These are phyloP conservation scores for Oryzias dopingdopingensis DNA, from an alignment of 2,797 vertebrate genomes.

Conservation along the genomic window DNA sequence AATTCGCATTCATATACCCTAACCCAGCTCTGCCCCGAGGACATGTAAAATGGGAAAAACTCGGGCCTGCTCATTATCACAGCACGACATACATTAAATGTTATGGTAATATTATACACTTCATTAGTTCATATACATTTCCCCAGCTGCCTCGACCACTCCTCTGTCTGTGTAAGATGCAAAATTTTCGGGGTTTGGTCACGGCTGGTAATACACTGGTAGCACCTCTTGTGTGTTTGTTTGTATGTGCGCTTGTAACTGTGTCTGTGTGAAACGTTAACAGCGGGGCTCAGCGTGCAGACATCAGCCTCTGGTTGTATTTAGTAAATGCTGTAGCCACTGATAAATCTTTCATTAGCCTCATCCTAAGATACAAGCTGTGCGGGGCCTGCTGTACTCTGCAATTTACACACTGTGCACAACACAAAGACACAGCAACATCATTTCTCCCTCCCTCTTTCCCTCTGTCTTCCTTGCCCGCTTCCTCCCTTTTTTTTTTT, in stretches of 20 bases:
- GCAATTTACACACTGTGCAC: conserved; percentile 79
- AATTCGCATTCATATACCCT: conserved; percentile 68
- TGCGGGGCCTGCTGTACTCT: conserved; percentile 75
- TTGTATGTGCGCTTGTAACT: conserved; percentile 55
- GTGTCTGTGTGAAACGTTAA: conserved; percentile 69
- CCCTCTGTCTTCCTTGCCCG: conserved; percentile 37
- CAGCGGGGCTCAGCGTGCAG: conserved; percentile 76
- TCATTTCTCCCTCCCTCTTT: conserved; percentile 55
- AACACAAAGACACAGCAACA: conserved; percentile 78
- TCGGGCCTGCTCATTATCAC: conserved; percentile 77
- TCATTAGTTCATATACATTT: conserved; percentile 82
- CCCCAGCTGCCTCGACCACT: conserved; percentile 69
- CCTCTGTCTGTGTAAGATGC: conserved; percentile 73
- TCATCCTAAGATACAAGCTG: conserved; percentile 81
- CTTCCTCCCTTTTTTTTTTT: conserved; percentile 35
- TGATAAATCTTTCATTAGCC: conserved; percentile 89
- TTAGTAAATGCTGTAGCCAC: conserved; percentile 83
- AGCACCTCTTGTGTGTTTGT: conserved; percentile 44
- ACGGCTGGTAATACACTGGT: conserved; percentile 71
- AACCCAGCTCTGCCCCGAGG: conserved; percentile 65
- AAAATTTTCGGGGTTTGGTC: conserved; percentile 74
- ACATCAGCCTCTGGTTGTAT: conserved; percentile 85
- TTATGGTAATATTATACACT: conserved; percentile 83
- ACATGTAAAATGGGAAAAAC: conserved; percentile 76
- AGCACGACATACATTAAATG: conserved; percentile 80